Evolutionary conservation across 1,140 invertebrate genomes (phyloP), one percentile per base, ranked within the genome.

Genomic region (Drosophila malerkotliana): DNA sequence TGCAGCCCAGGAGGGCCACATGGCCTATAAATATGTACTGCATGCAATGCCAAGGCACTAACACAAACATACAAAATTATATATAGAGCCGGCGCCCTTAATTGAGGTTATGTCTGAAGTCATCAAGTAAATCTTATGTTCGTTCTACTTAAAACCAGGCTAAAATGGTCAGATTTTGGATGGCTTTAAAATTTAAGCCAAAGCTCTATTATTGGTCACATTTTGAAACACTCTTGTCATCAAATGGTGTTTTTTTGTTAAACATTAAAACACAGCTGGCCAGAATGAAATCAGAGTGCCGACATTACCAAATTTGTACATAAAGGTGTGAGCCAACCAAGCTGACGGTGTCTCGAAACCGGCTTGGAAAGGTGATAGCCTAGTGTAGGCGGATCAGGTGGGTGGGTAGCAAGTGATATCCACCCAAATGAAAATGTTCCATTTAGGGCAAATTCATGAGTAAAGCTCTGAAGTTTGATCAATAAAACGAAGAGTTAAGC

Each of bases 1-100:
- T 82, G 64, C 79, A 78, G 1, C 4, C 56, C 66, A 61, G 30
- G 18, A 72, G 51, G 41, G 45, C 52, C 48, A 76, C 62, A 7
- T 60, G 55, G 30, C 39, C 39, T 56, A 60, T 21, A 67, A 39
- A 61, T 24, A 26, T 49, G 4, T n/a, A 58, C 34, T 28, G 6
- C 2, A 0, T 9, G 34, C 34, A 37, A 41, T 61, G 12, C 4
- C 32, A n/a, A 14, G n/a, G 14, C 39, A 52, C n/a, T 26, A 32
- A 60, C 10, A 61, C 12, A 34, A 10, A 41, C 10, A 47, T 34
- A 44, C 0, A 32, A 2, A 37, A 9, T 8, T 7, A n/a, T 59
- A 58, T 3, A 49, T 9, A 56, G 0, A 49, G 47, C 73, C 54
- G 53, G 49, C 61, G 15, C 32, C 45, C 14, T 30, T 30, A 7